Base-by-base conservation (phyloP, 2,797 vertebrate species). In the Cossypha heuglini region DNA sequence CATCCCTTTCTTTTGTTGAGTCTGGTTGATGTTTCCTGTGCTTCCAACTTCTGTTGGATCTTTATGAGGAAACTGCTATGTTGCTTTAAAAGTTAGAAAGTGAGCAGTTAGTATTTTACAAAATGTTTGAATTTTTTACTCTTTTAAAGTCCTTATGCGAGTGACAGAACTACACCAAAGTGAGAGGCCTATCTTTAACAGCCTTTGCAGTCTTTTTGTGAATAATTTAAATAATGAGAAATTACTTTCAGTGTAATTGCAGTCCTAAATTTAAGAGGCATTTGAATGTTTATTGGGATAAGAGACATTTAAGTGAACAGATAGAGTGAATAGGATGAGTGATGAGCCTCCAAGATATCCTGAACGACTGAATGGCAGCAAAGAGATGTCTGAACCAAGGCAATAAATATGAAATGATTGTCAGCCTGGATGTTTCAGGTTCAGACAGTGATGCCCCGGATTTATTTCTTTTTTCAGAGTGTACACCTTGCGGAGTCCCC, bases 401-500 rank as follows among this genome's bases (percentile, higher is more conserved):
- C 35, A 87, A n/a, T 73, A 76, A 61, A 75, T 25, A 15, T 1
- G 0, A n/a, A 58, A 25, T 54, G 17, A 26, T 51, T 75, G 77
- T 73, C 66, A 91, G 40, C 78, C 71, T 43, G 67, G 38, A 31
- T 87, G 40, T 67, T 90, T 75, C 35, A 62, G 63, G 40, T 73
- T 75, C 51, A 66, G 58, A 37, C n/a, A 46, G 71, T 48, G 75
- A 86, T 85, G 59, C 28, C 40, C 43, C 37, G 88, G 67, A 37
- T 91, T 88, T 89, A 37, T 83, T 76, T 95, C 37, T 81, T 66
- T 90, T 91, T 87, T 51, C 74, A 91, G 90, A 87, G 48, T 8
- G 24, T 51, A 37, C 84, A 58, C 1, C 82, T 76, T 75, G 28
- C 0, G 3, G 87, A 91, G 40, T 76, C 55, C 59, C 28, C 38